Evolutionary conservation across 2,113 vertebrate genomes (phyloP), one percentile per base, ranked within the genome.

Genomic region (Rhineura floridana): DNA sequence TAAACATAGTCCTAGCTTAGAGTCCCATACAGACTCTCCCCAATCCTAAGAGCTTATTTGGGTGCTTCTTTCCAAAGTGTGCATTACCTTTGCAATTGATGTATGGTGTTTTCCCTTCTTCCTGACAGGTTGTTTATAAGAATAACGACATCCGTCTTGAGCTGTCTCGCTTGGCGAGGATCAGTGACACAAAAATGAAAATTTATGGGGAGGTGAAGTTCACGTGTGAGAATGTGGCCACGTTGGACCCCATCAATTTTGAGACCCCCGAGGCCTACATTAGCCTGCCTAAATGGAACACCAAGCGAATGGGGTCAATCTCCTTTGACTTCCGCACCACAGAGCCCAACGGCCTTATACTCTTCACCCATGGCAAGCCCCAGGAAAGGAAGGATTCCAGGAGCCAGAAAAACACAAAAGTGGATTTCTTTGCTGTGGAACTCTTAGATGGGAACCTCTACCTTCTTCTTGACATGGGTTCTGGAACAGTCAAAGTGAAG

Each of bases 161-260:
- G 94, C 96, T 99, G 84, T 99, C 99, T 91, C 99, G 98, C 81
- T 96, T 99, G 91, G 99, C 99, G 85, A 97, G 98, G 86, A 99
- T 99, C 21, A 97, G 98, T 62, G 99, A 99, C 95, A 99, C 98
- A 79, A 99, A 99, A 91, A 99, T 99, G 99, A 99, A 99, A 95
- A 98, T 99, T 90, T 98, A 99, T 1, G 99, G 99, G 0, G 98
- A 99, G 19, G 98, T 99, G 88, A 98, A 98, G 72, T 99, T 99
- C 36, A 96, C 98, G 85, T 99, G 99, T 50, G 98, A 99, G 95
- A 99, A 99, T 28, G 99, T 99, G 46, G 98, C 99, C 89, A 99
- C 98, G 0, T 94, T 99, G 65, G 99, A 99, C 95, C 99, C 99
- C 89, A 99, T 99, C 96, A 99, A 97, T 95, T 99, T 99, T 2